Percentiles rank a stretch among this genome's conserved stretches.
Conservation (phyloP, 2,797 vertebrate genomes). For the Enteromius treurensis region DNA sequence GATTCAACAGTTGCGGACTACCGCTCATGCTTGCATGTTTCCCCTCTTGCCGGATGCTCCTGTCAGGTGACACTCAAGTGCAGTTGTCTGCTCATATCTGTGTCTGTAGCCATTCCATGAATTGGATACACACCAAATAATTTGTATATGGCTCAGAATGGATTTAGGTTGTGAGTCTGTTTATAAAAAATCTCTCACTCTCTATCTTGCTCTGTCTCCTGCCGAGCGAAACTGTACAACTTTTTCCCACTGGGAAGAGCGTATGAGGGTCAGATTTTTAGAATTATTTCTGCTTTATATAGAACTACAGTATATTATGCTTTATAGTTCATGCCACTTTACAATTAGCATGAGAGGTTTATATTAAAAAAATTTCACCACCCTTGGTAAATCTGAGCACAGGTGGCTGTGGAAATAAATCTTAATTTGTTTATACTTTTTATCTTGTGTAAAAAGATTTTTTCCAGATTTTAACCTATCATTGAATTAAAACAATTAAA, state of each 20-base stretch:
- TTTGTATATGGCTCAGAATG: slow-evolving; percentile 5
- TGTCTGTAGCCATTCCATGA: slow-evolving; percentile 22
- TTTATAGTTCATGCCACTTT: too few species aligned
- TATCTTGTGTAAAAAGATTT: too few species aligned
- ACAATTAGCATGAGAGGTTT: too few species aligned
- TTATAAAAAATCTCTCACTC: slow-evolving; percentile 30
- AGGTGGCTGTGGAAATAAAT: too few species aligned
- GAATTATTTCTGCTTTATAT: slow-evolving; percentile 20
- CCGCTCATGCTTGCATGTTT: slow-evolving; percentile 42
- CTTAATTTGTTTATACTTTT: too few species aligned
- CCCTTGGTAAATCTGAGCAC: too few species aligned
- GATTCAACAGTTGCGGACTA: slow-evolving; percentile 14
- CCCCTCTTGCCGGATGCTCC: slow-evolving; percentile 36
- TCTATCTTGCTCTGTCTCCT: neutral
- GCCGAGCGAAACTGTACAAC: slow-evolving; percentile 26
- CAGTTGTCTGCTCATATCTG: slow-evolving; percentile 24
- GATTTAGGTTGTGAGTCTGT: slow-evolving; percentile 21
- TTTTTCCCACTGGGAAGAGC: slow-evolving; percentile 13
- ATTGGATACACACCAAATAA: slow-evolving; percentile 15
- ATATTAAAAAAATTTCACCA: too few species aligned
- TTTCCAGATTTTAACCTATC: too few species aligned
- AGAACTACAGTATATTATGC: neutral
- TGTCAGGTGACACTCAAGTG: slow-evolving; percentile 39
- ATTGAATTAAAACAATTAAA: too few species aligned
- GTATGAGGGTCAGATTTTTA: slow-evolving; percentile 22